Evolutionary conservation across 2,113 vertebrate species (phyloP).

Genomic region (Noturus placidus): DNA sequence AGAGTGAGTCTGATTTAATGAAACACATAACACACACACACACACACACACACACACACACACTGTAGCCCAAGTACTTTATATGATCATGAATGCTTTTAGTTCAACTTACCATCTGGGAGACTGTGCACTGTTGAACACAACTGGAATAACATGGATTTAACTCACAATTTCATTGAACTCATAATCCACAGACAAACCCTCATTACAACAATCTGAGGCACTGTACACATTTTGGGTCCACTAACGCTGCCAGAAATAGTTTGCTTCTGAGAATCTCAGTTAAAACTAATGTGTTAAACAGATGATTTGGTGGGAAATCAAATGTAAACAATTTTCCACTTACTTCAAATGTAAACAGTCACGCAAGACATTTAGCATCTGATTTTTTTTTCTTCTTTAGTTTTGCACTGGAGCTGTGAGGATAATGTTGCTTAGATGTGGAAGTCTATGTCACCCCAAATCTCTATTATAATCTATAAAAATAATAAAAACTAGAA

Average conservation of each 20-base stretch:
- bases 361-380: not conserved
- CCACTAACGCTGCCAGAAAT: not conserved
- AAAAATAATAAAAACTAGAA: not conserved
- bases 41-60: constrained; percentile 70
- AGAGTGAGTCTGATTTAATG: constrained; percentile 83
- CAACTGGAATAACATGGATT: constrained; percentile 32
- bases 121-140: constrained; percentile 83
- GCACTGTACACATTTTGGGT: constrained; percentile 39
- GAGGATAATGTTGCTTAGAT: not conserved
- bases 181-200: not conserved
- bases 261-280: not conserved
- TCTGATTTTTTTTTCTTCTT: not conserved
- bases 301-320: not conserved
- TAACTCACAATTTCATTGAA: not conserved
- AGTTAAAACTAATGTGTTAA: not conserved
- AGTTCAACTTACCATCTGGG: constrained; percentile 14
- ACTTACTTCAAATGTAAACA: not conserved
- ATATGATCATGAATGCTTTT: constrained; percentile 17
- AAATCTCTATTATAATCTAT: not conserved
- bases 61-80: constrained; percentile 61
- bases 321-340: not conserved
- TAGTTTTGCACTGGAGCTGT: not conserved
- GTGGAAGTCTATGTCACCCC: not conserved
- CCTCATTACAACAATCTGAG: constrained; percentile 31
- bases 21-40: constrained; percentile 76